Evolutionary conservation across 2,113 vertebrate species (phyloP).

Genomic region (Meleagris gallopavo): DNA sequence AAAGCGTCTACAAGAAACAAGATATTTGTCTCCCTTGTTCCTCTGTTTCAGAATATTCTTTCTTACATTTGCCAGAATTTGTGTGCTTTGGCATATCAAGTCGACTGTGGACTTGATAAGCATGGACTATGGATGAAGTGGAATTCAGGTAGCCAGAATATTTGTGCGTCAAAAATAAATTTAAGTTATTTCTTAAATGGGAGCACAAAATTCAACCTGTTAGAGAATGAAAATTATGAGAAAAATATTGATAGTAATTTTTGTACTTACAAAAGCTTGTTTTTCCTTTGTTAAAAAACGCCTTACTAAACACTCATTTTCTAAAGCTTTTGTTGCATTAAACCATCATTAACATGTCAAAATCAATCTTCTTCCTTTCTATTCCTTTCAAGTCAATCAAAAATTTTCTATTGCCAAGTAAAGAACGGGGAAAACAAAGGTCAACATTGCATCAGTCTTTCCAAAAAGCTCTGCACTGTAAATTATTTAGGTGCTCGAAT

Average conservation of each 20-base stretch:
- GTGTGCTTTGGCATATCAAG: not conserved
- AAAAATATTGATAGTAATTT: constrained; percentile 47
- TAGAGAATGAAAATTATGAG: constrained; percentile 18
- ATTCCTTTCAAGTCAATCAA: constrained; percentile 45
- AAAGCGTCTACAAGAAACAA: not conserved
- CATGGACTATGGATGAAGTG: not conserved
- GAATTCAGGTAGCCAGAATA: not conserved
- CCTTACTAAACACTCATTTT: constrained; percentile 54
- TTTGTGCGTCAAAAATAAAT: constrained; percentile 33
- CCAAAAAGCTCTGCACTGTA: constrained; percentile 62
- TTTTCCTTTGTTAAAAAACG: constrained; percentile 50
- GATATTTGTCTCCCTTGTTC: not conserved
- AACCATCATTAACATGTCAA: constrained; percentile 46
- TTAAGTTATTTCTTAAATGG: constrained; percentile 10
- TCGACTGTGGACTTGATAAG: not conserved
- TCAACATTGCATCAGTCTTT: constrained; percentile 60
- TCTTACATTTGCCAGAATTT: not conserved
- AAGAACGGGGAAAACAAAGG: constrained; percentile 46
- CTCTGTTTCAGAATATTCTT: not conserved
- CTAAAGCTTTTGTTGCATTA: constrained; percentile 54
- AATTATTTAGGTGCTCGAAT: constrained; percentile 81
- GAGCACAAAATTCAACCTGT: not conserved
- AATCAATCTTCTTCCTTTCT: constrained; percentile 50
- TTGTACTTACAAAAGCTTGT: not conserved
- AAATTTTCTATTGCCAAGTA: constrained; percentile 26